Evolutionary conservation across 2,797 vertebrate species (phyloP).

Genomic region (Brachyalestes nurse): DNA sequence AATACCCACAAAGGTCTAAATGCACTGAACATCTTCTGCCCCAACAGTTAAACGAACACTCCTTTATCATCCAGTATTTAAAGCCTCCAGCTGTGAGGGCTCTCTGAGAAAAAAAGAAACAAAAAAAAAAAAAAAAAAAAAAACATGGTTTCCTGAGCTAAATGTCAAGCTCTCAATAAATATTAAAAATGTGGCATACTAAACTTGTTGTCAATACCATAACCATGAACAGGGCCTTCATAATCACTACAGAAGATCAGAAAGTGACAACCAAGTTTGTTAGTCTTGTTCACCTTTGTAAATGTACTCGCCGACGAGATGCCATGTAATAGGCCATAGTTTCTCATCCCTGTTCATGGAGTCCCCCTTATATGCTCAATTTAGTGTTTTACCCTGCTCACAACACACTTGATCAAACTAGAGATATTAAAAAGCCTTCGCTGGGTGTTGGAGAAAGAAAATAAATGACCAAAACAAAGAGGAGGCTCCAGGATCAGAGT

Average conservation of each 20-base stretch:
- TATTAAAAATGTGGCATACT: constrained; percentile 10
- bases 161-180: constrained; percentile 40
- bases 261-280: background rate
- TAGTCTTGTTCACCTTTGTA: background rate
- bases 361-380: no score
- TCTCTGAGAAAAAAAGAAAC: constrained; percentile 21
- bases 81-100: background rate
- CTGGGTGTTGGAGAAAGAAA: no score
- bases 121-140: no score
- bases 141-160: constrained; percentile 48
- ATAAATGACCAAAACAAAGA: no score
- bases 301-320: background rate
- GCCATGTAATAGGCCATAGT: no score
- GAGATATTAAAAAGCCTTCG: no score
- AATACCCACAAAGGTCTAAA: constrained; percentile 3
- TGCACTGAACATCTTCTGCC: background rate
- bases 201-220: background rate
- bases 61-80: background rate
- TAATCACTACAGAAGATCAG: constrained; percentile 56
- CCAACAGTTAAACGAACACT: background rate
- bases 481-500: no score
- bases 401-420: no score
- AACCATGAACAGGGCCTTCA: constrained; percentile 16
- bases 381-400: no score
- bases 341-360: no score